Evolutionary conservation across 2,888 invertebrate genomes (phyloP), one percentile per base, ranked within the genome.

Genomic region (Fissipunctia ypsillon): DNA sequence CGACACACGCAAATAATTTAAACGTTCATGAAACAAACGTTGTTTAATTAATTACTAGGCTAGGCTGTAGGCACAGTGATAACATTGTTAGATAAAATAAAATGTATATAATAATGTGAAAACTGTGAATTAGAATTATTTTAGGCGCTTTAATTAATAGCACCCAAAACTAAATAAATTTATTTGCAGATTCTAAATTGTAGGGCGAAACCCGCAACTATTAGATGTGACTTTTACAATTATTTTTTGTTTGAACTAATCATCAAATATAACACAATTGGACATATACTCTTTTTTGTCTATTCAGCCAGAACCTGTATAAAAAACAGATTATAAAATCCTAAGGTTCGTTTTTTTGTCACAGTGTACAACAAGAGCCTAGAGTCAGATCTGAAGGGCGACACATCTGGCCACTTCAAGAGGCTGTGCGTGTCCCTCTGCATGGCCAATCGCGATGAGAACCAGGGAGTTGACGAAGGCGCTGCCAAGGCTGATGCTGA

Each of bases 401-500:
- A 99, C 93, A 99, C 99, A 12, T 99, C 99, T 19, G 99, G 99
- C n/a, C 98, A 99, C 94, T 99, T 99, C 96, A 98, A 98, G 95
- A 97, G 99, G 76, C 97, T 99, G 66, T 97, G 99, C 88, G 98
- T 99, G 35, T 99, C 99, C 0, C 95, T 99, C 68, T 97, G 98
- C 87, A 98, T 98, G 97, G 98, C 98, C 75, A 99, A 98, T 91
- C 97, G 99, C 65, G 98, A 99, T 91, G 99, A 99, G 95, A 98
- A 98, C 94, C 97, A 98, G 91, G 98, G 98, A 35, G 97, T 98
- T 0, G 99, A 99, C 93, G 97, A 98, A 86, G 97, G 97, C 2
- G 97, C 97, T 77, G 99, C 99, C 60, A 97, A 97, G 73, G 97
- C 97, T 77, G 99, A 99, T 93, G 99, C 99, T 0, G 97, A 98